A percentile compares a stretch with the other conserved stretches of the same genome.
Evolutionary conservation across 2,797 vertebrate species (phyloP).

Genomic region (Myotis pilosus): DNA sequence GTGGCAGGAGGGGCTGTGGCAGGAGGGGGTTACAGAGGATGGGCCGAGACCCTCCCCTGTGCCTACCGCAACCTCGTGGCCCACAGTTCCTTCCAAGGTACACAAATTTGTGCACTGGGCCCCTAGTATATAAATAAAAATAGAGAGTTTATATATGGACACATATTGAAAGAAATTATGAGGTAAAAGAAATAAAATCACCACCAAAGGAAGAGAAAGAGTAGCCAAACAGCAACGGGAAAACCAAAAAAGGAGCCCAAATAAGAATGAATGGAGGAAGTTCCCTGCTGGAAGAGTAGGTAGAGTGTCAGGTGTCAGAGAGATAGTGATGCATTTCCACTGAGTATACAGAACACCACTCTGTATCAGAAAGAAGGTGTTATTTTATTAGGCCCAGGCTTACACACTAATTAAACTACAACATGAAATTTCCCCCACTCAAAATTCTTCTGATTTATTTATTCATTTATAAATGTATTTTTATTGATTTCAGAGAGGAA

Average conservation of each 20-base stretch:
- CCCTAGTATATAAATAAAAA: background rate
- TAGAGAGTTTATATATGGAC: background rate
- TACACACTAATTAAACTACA: background rate
- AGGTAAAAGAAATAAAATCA: background rate
- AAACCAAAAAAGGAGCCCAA: background rate
- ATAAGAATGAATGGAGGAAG: background rate
- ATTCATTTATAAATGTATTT: too few relatives aligned
- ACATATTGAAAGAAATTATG: background rate
- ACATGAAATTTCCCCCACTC: background rate
- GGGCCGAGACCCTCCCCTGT: too few relatives aligned
- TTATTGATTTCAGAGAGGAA: too few relatives aligned
- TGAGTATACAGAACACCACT: rapidly evolving
- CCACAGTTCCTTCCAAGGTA: too few relatives aligned
- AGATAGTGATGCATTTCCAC: background rate
- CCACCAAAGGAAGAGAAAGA: background rate
- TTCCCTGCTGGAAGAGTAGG: background rate
- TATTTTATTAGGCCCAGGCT: background rate
- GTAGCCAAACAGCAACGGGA: background rate
- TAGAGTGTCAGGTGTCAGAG: too few relatives aligned
- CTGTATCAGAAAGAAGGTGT: background rate
- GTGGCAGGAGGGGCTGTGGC: too few relatives aligned
- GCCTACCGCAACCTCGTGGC: too few relatives aligned
- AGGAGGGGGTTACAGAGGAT: too few relatives aligned
- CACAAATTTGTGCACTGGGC: too few relatives aligned
- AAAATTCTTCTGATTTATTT: background rate